Percentiles rank a stretch among this genome's conserved stretches.
Evolutionary conservation across 2,797 vertebrate genomes (phyloP).

Genomic region (Lepus oiostolus): DNA sequence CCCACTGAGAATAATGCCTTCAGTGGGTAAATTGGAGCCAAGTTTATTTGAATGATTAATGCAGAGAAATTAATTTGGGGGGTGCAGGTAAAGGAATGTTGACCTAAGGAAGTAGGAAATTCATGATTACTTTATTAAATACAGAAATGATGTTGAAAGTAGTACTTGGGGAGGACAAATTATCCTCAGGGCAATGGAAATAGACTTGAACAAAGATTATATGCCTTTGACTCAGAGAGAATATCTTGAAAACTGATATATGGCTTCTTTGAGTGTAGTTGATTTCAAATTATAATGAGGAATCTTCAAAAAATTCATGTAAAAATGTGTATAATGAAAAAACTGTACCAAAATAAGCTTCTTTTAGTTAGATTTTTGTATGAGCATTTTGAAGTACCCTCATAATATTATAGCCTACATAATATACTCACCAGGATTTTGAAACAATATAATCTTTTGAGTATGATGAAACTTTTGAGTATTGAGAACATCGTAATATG

Average conservation of each 20-base stretch:
- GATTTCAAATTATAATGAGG: no score
- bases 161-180: background rate
- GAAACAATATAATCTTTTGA: slow-evolving; percentile 12
- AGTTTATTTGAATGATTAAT: background rate
- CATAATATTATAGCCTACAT: background rate
- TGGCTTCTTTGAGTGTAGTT: background rate
- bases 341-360: no score
- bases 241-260: background rate
- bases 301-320: no score
- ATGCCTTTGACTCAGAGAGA: background rate
- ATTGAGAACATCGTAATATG: background rate
- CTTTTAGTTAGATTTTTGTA: no score
- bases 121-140: background rate
- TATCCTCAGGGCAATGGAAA: background rate
- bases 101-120: background rate
- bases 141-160: background rate
- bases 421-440: background rate
- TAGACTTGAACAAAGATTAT: background rate
- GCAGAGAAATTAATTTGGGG: background rate
- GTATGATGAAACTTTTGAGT: background rate
- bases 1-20: background rate
- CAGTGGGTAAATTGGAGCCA: background rate
- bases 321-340: no score
- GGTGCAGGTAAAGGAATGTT: background rate
- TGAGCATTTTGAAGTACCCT: no score